These are phyloP conservation scores for Pogonomyrmex californicus DNA, from an alignment of 1,140 invertebrate species.

Conservation along the genomic window DNA sequence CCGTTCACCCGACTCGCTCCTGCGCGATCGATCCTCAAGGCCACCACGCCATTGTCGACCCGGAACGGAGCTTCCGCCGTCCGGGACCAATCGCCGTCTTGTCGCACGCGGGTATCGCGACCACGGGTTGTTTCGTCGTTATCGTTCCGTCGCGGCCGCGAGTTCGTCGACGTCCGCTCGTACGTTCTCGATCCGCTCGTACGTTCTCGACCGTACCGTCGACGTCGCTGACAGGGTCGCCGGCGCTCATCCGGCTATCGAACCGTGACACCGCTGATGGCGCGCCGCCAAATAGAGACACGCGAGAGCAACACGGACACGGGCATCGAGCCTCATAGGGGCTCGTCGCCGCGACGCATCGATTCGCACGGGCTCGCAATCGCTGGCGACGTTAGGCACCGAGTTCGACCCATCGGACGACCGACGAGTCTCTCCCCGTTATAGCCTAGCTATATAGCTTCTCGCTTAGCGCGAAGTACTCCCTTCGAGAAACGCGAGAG, in stretches of 20 bases:
- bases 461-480: too few species aligned
- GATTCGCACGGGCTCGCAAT: constrained; percentile 59
- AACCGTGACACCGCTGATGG: constrained; percentile 57
- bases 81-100: constrained; percentile 33
- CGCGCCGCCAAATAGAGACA: constrained; percentile 15
- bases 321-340: constrained; percentile 57
- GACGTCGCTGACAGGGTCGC: constrained; percentile 61
- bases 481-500: not conserved
- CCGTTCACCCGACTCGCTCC: constrained; percentile 34
- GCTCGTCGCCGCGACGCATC: constrained; percentile 21
- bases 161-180: constrained; percentile 55
- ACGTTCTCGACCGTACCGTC: constrained; percentile 1
- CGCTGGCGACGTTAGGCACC: constrained; percentile 60
- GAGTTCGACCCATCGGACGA: constrained; percentile 57
- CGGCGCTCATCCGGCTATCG: constrained; percentile 72
- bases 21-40: constrained; percentile 58
- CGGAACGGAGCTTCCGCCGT: constrained; percentile 63
- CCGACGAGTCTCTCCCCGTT: not conserved
- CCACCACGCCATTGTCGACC: constrained; percentile 71
- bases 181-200: not conserved
- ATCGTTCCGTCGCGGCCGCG: not conserved
- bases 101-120: not conserved
- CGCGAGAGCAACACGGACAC: not conserved
- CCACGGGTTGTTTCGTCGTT: not conserved
- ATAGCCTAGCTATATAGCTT: not conserved